Evolutionary conservation across 2,797 vertebrate genomes (phyloP).

Genomic region (Epinephelus coioides): DNA sequence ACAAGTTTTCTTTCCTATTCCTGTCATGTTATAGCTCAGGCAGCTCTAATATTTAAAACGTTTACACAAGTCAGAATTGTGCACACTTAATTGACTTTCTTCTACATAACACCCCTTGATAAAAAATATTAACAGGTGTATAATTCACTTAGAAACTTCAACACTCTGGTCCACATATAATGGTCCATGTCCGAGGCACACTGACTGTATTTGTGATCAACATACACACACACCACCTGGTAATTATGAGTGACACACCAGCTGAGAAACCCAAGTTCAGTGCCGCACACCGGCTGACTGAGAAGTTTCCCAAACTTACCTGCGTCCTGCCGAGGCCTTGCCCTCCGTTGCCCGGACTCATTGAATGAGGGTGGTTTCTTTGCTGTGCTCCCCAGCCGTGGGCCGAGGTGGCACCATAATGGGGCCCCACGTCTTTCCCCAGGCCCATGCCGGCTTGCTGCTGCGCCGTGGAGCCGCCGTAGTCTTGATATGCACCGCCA

Average conservation of each 20-base stretch:
- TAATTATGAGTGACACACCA: constrained; percentile 18
- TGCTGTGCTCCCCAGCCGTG: constrained; percentile 93
- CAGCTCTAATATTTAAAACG: background rate
- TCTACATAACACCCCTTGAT: background rate
- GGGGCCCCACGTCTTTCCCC: constrained; percentile 91
- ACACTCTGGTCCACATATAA: background rate
- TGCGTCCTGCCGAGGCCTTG: constrained; percentile 90
- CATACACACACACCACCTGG: background rate
- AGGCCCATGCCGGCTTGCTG: constrained; percentile 87
- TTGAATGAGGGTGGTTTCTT: constrained; percentile 88
- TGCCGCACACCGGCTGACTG: constrained; percentile 10
- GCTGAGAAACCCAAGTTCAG: constrained; percentile 14
- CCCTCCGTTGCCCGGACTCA: constrained; percentile 90
- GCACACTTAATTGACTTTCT: no score
- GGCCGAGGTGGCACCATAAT: constrained; percentile 88
- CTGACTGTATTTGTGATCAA: background rate
- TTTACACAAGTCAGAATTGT: background rate
- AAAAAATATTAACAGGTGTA: background rate
- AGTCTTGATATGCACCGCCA: constrained; percentile 91
- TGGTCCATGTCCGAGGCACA: no score
- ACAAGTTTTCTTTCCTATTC: background rate
- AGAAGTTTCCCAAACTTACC: constrained; percentile 84
- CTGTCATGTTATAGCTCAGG: background rate
- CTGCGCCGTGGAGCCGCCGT: constrained; percentile 85
- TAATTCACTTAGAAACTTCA: background rate